Evolutionary conservation across 2,888 invertebrate genomes (phyloP).

Genomic region (Anodontia alba): DNA sequence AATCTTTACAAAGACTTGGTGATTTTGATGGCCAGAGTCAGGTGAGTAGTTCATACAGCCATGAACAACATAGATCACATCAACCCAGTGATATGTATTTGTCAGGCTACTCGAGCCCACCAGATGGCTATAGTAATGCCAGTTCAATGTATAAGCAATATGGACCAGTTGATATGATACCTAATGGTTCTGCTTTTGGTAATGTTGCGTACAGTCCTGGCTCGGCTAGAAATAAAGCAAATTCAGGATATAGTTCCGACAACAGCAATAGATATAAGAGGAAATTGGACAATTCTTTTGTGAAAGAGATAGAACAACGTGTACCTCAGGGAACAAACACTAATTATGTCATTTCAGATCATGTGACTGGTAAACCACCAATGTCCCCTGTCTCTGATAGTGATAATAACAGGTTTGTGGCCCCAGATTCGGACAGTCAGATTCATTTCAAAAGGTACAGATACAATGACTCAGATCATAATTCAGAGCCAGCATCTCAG

Average conservation of each 20-base stretch:
- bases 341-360: slow-evolving; percentile 27
- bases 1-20: slow-evolving; percentile 64
- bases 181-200: slow-evolving; percentile 27
- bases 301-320: slow-evolving; percentile 71
- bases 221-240: slow-evolving; percentile 35
- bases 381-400: slow-evolving; percentile 57
- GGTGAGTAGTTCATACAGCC: slow-evolving; percentile 65
- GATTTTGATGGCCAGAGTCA: slow-evolving; percentile 80
- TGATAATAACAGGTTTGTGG: slow-evolving; percentile 51
- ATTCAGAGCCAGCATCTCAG: slow-evolving; percentile 76
- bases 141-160: slow-evolving; percentile 67
- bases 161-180: slow-evolving; percentile 65
- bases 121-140: slow-evolving; percentile 32
- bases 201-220: slow-evolving; percentile 19
- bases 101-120: slow-evolving; percentile 56
- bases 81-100: slow-evolving; percentile 50
- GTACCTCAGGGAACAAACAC: slow-evolving; percentile 60
- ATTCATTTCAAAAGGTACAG: slow-evolving; percentile 61
- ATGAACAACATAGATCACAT: slow-evolving; percentile 54
- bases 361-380: slow-evolving; percentile 51
- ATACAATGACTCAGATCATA: slow-evolving; percentile 78
- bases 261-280: slow-evolving; percentile 67
- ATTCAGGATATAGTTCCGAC: slow-evolving; percentile 74
- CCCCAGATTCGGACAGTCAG: slow-evolving; percentile 76
- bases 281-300: slow-evolving; percentile 63